These are phyloP conservation scores for Colostygia pectinataria DNA, from an alignment of 2,888 invertebrate genomes.

Conservation along the genomic window DNA sequence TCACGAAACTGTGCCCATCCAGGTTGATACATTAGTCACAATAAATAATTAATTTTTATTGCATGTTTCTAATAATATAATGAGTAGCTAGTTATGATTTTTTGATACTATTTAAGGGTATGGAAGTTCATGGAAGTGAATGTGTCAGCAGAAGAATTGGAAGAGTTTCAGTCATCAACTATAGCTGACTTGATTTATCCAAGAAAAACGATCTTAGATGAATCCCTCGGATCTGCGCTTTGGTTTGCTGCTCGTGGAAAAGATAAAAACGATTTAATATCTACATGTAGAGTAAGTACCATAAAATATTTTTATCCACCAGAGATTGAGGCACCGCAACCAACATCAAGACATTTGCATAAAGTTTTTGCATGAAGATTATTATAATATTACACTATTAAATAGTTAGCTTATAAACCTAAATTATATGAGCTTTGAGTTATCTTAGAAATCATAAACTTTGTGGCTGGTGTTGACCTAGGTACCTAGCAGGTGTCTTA, in stretches of 20 bases:
- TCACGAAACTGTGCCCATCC: constrained; percentile 86
- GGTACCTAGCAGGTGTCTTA: no score
- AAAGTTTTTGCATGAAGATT: no score
- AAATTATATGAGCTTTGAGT: no score
- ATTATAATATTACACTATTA: no score
- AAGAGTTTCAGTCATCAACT: constrained; percentile 74
- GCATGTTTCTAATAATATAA: no score
- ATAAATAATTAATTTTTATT: background rate
- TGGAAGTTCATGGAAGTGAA: constrained; percentile 95
- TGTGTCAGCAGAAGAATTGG: constrained; percentile 86
- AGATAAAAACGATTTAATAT: constrained; percentile 73
- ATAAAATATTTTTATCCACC: background rate
- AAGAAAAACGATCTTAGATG: constrained; percentile 94
- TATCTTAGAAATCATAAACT: no score
- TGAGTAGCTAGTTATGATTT: no score
- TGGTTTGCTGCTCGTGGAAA: constrained; percentile 96
- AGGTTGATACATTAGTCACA: constrained; percentile 52
- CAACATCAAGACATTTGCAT: no score
- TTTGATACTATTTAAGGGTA: constrained; percentile 78
- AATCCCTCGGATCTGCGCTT: constrained; percentile 96
- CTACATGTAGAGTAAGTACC: constrained; percentile 84
- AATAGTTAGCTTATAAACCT: no score
- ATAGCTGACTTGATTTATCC: constrained; percentile 94
- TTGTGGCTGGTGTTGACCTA: no score
- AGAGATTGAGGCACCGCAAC: no score